Base-by-base conservation (phyloP, 1,140 invertebrate genomes). In the Pristionchus pacificus region DNA sequence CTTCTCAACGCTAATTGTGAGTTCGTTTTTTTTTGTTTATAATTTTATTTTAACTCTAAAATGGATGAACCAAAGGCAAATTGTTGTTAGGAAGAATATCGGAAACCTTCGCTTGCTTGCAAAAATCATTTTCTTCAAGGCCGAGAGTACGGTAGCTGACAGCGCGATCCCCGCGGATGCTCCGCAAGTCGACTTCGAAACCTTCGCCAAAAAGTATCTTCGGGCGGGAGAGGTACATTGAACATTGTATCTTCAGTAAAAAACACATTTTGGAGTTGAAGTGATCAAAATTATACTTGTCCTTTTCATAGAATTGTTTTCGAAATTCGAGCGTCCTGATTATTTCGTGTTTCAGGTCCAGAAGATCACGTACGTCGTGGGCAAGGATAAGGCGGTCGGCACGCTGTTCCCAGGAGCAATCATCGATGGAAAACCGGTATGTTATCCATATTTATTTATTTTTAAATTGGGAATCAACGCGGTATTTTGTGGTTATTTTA, bases 171-270 rank as follows among this genome's bases (percentile, higher is more conserved):
- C 19, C 31, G 15, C 19, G 25, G 25, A 64, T 64, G 19, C 14
- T 29, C 70, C 70, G 3, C 63, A 59, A 32, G 65, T 72, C 27
- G 62, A 66, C 10, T 58, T 72, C 32, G 65, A 65, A 49, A 30
- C 49, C n/a, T 72, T 72, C 55, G 38, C 66, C 2, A 33, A 72
- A 1, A 72, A 67, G 25, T 72, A 72, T 15, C 33, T 72, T 27
- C 65, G 55, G 3, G 62, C 31, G 6, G 70, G 70, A 25, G 70
- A 72, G 28, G 70, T 49, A 49, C 6, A n/a, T n/a, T n/a, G 38
- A 6, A 49, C 38, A 49, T 49, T 49, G 6, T 49, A 49, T 10
- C 38, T 10, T 6, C 19, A 49, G 38, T 10, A 49, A 49, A 19
- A n/a, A n/a, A n/a, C n/a, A n/a, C n/a, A n/a, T n/a, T n/a, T n/a